A percentile compares a stretch with the other conserved stretches of the same genome.
These are phyloP conservation scores for Atherix ibis DNA, from an alignment of 2,888 invertebrate genomes.

Conservation along the genomic window DNA sequence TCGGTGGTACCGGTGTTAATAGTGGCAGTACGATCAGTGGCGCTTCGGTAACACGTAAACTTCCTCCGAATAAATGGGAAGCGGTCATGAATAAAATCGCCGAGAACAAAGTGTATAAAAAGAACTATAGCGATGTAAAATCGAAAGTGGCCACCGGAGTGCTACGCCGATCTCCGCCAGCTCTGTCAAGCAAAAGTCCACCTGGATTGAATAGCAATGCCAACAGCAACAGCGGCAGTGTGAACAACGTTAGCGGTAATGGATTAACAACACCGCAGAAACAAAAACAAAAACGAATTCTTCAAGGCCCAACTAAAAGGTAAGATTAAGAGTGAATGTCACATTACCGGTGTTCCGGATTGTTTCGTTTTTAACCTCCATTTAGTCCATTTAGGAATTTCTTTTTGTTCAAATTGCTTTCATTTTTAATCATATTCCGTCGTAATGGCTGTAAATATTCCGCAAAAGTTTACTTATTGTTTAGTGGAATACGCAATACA, in stretches of 20 bases:
- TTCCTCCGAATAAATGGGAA: constrained; percentile 48
- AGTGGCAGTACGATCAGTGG: neutral
- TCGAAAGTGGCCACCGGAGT: constrained; percentile 57
- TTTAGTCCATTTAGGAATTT: too few relatives aligned
- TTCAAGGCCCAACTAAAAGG: constrained; percentile 21
- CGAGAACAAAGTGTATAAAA: constrained; percentile 53
- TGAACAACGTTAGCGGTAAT: constrained; percentile 10
- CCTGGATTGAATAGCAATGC: constrained; percentile 4
- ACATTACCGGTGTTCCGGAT: too few relatives aligned
- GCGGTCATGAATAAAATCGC: constrained; percentile 71
- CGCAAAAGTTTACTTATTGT: too few relatives aligned
- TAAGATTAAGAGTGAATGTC: constrained; percentile 19
- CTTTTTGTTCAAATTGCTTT: too few relatives aligned
- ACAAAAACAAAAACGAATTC: constrained; percentile 16
- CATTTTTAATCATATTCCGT: too few relatives aligned
- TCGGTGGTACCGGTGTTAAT: constrained; percentile 2
- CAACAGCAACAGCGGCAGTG: constrained; percentile 10
- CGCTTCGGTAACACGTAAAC: constrained; percentile 8
- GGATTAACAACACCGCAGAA: constrained; percentile 18
- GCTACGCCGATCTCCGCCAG: constrained; percentile 11
- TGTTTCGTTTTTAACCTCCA: too few relatives aligned
- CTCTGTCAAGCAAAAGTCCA: constrained; percentile 8
- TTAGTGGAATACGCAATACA: too few relatives aligned
- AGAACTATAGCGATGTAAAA: constrained; percentile 71
- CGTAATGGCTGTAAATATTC: too few relatives aligned